Base-by-base conservation (phyloP, 2,888 invertebrate genomes). In the Drosophila bunnanda region DNA sequence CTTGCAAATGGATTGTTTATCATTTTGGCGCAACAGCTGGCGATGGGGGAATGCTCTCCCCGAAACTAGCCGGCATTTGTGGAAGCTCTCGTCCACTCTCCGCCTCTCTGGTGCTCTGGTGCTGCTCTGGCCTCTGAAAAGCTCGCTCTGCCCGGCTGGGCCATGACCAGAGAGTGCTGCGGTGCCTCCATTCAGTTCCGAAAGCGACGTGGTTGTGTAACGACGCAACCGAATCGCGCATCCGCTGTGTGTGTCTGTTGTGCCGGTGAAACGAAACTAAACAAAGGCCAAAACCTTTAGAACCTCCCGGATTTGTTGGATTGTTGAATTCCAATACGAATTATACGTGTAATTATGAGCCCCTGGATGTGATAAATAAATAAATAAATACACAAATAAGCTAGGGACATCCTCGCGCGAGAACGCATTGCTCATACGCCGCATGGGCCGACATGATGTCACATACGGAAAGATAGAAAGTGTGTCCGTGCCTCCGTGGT, bases 181-280 rank as follows among this genome's bases (percentile, higher is more conserved):
- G 57, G 12, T 57, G 55, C 46, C 60, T 66, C 39, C 59, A 75
- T 66, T 89, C 80, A 90, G 91, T 90, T 75, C 75, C 75, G 77
- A 83, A 75, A 82, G 82, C 90, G 91, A 91, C 90, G 91, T 90
- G 91, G 90, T 91, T 90, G 90, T 91, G 78, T 89, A 87, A 89
- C 87, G 85, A 90, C 91, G 88, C 46, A 30, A 46, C 46, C 84
- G 57, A 38, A 43, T 62, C 38, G 34, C 53, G 56, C 41, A 69
- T 56, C 38, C 56, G 68, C 60, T 34, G 60, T 60, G 74, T 46
- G 59, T 62, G 67, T 56, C 48, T 60, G 72, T 50, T 41, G 32
- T 34, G 50, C 48, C 53, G 55, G 54, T 54, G 44, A 72, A 72
- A 72, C 54, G 50, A 64, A 65, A 32, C 30, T 54, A 44, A 72